Percentiles rank a stretch among this genome's conserved stretches.
phyloP scores from a whole-genome alignment of 2,888 invertebrate genomes.

The Phoenoteleia sp. region DNA sequence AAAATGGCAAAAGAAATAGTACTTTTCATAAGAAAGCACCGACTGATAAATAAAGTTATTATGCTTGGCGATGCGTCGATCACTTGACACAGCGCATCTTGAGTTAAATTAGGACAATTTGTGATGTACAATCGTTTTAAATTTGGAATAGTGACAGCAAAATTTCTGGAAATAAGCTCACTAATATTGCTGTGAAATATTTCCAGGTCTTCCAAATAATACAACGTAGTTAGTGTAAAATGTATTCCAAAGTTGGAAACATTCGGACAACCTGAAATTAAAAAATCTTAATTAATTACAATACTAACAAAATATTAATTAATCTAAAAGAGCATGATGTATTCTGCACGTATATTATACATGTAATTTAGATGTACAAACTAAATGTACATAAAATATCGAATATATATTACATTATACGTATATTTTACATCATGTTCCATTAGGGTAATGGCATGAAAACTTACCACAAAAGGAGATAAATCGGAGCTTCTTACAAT shows the following conservation, averaged over 20 bases:
- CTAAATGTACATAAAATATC: no score
- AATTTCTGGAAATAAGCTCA: slow-evolving; percentile 19
- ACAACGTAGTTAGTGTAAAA: slow-evolving; percentile 17
- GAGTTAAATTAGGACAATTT: slow-evolving; percentile 62
- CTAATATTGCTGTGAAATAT: slow-evolving; percentile 60
- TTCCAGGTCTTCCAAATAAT: slow-evolving; percentile 59
- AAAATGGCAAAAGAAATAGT: slow-evolving; percentile 44
- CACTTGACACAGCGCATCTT: slow-evolving; percentile 51
- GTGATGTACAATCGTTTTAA: slow-evolving; percentile 62
- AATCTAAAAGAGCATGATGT: no score
- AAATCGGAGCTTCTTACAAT: slow-evolving; percentile 54
- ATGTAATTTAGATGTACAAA: no score
- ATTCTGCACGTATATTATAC: no score
- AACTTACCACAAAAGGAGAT: slow-evolving; percentile 68
- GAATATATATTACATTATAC: no score
- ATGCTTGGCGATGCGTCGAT: slow-evolving; percentile 50
- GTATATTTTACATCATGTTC: no score
- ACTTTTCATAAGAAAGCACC: slow-evolving; percentile 38
- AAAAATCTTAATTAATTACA: not conserved
- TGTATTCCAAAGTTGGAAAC: slow-evolving; percentile 36
- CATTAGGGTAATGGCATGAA: not conserved
- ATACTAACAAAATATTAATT: no score
- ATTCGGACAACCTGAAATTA: slow-evolving; percentile 52
- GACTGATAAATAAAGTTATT: slow-evolving; percentile 53
- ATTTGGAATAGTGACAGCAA: not conserved